Conservation (phyloP, 1,140 invertebrate species). For the Zeugodacus cucurbitae region DNA sequence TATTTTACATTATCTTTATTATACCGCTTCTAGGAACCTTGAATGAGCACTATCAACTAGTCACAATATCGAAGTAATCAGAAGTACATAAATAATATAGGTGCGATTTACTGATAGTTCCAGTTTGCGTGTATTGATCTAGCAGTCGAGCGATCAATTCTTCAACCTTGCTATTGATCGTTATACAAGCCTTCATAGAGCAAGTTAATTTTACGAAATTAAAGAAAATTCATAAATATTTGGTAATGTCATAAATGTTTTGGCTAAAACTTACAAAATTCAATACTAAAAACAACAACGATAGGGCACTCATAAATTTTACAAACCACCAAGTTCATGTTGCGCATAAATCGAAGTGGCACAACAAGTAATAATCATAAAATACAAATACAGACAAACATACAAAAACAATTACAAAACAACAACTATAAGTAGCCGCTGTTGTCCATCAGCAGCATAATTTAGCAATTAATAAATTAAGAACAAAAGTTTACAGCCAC, state of each 20-base stretch:
- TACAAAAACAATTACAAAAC: background rate
- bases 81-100: too few species aligned
- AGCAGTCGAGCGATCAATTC: background rate
- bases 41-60: too few species aligned
- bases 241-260: too few species aligned
- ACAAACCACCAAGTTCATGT: background rate
- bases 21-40: background rate
- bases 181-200: background rate
- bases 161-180: background rate
- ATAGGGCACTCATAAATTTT: background rate
- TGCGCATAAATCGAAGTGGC: background rate
- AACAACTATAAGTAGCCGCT: background rate
- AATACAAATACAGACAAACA: background rate
- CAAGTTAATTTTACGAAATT: background rate
- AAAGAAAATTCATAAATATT: background rate
- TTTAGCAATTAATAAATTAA: background rate
- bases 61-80: too few species aligned
- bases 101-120: too few species aligned
- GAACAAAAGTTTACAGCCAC: background rate
- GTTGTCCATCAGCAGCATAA: background rate
- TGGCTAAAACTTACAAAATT: too few species aligned
- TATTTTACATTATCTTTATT: background rate
- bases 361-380: background rate
- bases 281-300: background rate
- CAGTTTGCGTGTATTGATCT: too few species aligned